Evolutionary conservation across 1,140 invertebrate genomes (phyloP), one percentile per base, ranked within the genome.

Genomic region (Temnothorax nylanderi): DNA sequence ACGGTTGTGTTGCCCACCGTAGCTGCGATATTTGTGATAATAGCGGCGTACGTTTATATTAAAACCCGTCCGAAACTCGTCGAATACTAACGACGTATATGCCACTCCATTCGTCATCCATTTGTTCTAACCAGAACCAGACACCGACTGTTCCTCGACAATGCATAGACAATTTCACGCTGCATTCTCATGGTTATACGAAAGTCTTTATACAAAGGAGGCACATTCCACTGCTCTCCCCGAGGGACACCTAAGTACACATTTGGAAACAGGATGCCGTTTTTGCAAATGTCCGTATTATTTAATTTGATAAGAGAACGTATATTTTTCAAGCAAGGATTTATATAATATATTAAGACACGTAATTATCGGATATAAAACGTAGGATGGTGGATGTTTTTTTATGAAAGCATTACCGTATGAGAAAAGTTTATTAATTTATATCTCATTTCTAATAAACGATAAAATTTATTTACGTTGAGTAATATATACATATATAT

Each of bases 1-100:
- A 98, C 97, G 0, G 95, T 98, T 54, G 98, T 97, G 34, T 92
- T 98, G 85, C 98, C 98, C 7, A 97, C 97, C 32, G 89, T 98
- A 44, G 96, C 94, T 58, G 96, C 97, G 16, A 95, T 98, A 87
- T 97, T 97, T 89, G 91, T 97, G 18, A 93, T 98, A n/a, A 97
- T 98, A 91, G 96, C 96, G 62, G 96, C 96, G 3, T 98, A 98
- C 91, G 96, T 98, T 67, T 98, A 98, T 91, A 93, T 97, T 69
- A 98, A 98, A 94, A 97, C 97, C 34, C 96, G 97, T 93, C 97
- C 97, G 67, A 95, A 95, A 87, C 69, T 91, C 18, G 74, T 95
- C 13, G 94, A 95, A 56, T 95, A 94, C 77, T 95, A 91, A 95
- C 26, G 2, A 34, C 16, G 26, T 54, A 34, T 37, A 34, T 37